Evolutionary conservation across 2,113 vertebrate species (phyloP).

Genomic region (Eolophus roseicapilla): DNA sequence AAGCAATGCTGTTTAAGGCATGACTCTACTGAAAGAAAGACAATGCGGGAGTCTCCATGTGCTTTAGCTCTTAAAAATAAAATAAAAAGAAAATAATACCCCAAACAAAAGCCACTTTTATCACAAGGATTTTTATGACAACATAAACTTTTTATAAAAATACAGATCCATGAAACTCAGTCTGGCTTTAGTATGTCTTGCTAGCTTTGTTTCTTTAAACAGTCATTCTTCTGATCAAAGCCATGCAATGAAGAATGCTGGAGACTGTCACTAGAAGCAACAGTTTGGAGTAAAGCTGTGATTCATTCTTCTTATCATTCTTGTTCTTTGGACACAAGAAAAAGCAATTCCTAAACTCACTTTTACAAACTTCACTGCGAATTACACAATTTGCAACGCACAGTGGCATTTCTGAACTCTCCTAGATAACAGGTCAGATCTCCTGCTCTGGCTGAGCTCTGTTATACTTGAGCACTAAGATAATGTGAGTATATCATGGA

Average conservation of each 20-base stretch:
- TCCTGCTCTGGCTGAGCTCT: neutral
- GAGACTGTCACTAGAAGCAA: neutral
- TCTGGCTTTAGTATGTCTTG: neutral
- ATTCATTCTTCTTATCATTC: neutral
- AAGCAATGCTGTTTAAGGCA: neutral
- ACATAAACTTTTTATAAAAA: neutral
- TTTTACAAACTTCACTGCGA: neutral
- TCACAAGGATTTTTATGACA: neutral
- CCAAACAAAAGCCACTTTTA: neutral
- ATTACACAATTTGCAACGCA: neutral
- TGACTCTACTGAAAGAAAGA: neutral
- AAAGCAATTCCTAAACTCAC: neutral
- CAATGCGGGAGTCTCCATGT: neutral
- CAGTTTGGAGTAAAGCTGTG: neutral
- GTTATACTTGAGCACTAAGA: neutral
- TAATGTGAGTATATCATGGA: rapidly evolving
- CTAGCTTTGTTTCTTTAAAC: neutral
- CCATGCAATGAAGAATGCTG: neutral
- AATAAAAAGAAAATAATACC: neutral
- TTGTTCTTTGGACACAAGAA: neutral
- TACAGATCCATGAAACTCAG: neutral
- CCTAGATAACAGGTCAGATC: neutral
- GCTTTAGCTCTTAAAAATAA: neutral
- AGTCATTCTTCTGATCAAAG: neutral
- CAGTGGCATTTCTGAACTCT: neutral